Conservation (phyloP, 2,888 invertebrate genomes). For the Coelinius sp. region DNA sequence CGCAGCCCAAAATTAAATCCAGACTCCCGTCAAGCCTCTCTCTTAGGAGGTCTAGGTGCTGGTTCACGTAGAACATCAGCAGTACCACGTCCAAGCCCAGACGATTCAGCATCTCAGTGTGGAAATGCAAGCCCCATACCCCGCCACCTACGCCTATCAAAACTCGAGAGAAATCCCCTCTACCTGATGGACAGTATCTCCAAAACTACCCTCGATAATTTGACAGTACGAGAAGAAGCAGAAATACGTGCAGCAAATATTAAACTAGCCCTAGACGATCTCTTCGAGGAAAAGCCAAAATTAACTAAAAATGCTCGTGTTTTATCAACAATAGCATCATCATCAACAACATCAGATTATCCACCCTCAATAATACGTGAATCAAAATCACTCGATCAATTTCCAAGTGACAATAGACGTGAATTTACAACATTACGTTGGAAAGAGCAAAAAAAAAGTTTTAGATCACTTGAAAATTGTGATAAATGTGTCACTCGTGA, state of each 20-base stretch:
- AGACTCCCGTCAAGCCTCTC: conserved; percentile 85
- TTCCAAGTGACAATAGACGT: conserved; percentile 70
- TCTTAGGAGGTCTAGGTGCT: conserved; percentile 76
- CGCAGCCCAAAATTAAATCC: conserved; percentile 83
- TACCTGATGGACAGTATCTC: conserved; percentile 73
- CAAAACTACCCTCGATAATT: conserved; percentile 71
- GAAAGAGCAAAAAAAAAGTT: conserved; percentile 65
- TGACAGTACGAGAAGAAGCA: conserved; percentile 56
- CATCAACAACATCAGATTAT: conserved; percentile 69
- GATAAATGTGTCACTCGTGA: conserved; percentile 68
- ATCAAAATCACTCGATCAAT: conserved; percentile 78
- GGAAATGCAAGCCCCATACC: conserved; percentile 73
- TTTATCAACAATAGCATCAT: conserved; percentile 79
- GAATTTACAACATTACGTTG: conserved; percentile 59
- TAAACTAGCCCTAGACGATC: conserved; percentile 64
- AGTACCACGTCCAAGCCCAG: conserved; percentile 71
- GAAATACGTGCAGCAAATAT: conserved; percentile 60
- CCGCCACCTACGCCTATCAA: conserved; percentile 52
- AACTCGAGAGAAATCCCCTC: conserved; percentile 72
- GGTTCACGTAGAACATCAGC: conserved; percentile 79
- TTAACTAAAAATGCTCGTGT: conserved; percentile 70
- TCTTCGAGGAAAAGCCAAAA: conserved; percentile 57
- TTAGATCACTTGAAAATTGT: conserved; percentile 73
- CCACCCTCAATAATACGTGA: conserved; percentile 72
- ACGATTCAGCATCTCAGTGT: conserved; percentile 68